Conservation (phyloP, 2,797 vertebrate genomes). For the Siniperca undulata region DNA sequence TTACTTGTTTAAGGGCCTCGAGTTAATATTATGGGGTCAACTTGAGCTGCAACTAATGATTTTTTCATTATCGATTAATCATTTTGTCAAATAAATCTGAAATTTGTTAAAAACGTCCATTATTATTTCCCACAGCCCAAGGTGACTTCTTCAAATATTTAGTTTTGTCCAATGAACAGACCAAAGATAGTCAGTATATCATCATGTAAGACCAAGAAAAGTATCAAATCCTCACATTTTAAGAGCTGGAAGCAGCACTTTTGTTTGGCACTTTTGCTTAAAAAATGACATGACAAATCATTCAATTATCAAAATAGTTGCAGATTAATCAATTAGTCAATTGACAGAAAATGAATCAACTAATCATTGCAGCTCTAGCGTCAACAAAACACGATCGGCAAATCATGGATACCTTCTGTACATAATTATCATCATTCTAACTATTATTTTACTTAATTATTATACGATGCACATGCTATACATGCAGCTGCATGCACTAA, state of each 20-base stretch:
- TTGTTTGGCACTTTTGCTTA: neutral
- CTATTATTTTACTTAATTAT: neutral
- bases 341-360: neutral
- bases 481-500: constrained; percentile 23
- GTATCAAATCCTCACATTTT: neutral
- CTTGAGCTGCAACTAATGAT: neutral
- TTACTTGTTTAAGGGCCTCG: no score
- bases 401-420: neutral
- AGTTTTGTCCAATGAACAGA: neutral
- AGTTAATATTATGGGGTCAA: neutral
- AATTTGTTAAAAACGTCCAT: neutral
- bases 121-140: neutral
- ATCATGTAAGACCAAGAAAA: neutral
- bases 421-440: neutral
- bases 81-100: neutral
- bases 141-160: neutral
- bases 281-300: neutral
- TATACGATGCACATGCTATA: constrained; percentile 20
- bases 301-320: neutral
- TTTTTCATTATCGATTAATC: neutral
- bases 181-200: neutral
- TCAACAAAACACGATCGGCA: neutral
- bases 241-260: neutral
- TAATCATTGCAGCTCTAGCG: neutral
- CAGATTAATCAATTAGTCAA: no score